A percentile compares a stretch with the other conserved stretches of the same genome.
Conservation (phyloP, 2,888 invertebrate genomes). For the Ophion obscuratus region DNA sequence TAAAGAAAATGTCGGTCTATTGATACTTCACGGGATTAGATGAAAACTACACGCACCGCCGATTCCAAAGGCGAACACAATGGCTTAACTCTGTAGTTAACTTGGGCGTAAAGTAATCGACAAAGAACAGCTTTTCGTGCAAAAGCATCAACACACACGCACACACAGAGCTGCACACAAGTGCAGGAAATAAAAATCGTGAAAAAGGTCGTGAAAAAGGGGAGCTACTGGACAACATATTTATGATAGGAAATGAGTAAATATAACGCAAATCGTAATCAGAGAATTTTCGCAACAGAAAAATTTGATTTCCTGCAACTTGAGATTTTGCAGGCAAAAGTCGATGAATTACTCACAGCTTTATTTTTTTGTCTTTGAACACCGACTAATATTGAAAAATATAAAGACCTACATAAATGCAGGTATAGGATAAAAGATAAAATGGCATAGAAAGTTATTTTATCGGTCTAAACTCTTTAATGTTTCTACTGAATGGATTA, state of each 20-base stretch:
- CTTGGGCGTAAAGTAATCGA: slow-evolving; percentile 63
- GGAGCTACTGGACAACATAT: slow-evolving; percentile 38
- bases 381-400: too few relatives aligned
- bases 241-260: slow-evolving; percentile 42
- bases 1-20: slow-evolving; percentile 42
- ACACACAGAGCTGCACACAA: slow-evolving; percentile 13
- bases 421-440: too few relatives aligned
- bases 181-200: slow-evolving; percentile 58
- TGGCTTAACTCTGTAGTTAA: slow-evolving; percentile 40
- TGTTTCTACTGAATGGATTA: too few relatives aligned
- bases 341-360: too few relatives aligned
- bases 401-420: too few relatives aligned
- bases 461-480: too few relatives aligned
- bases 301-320: too few relatives aligned
- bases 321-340: too few relatives aligned
- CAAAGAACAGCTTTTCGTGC: slow-evolving; percentile 66
- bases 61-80: slow-evolving; percentile 49
- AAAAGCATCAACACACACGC: slow-evolving; percentile 34
- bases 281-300: slow-evolving; percentile 9
- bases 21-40: slow-evolving; percentile 40
- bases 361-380: too few relatives aligned
- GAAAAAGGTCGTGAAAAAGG: slow-evolving; percentile 49
- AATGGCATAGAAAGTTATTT: too few relatives aligned
- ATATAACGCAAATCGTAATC: slow-evolving; percentile 33
- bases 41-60: slow-evolving; percentile 61